Percentiles rank a stretch among this genome's conserved stretches.
These are phyloP conservation scores for Adela reaumurella DNA, from an alignment of 2,888 invertebrate species.

Conservation along the genomic window DNA sequence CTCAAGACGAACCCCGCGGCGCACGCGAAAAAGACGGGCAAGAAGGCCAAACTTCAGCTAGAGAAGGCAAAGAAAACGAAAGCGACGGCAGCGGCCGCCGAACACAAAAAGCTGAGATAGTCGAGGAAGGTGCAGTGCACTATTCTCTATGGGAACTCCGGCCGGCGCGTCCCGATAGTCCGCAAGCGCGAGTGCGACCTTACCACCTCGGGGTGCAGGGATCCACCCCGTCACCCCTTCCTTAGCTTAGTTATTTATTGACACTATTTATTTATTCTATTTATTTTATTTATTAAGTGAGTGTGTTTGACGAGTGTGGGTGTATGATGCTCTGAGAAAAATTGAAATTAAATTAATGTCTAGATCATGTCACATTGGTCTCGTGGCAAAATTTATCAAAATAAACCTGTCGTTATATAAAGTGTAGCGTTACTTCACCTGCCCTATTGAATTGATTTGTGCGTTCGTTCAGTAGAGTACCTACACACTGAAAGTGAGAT, in stretches of 20 bases:
- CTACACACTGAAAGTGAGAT: slow-evolving; percentile 18
- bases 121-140: slow-evolving; percentile 23
- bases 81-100: slow-evolving; percentile 42
- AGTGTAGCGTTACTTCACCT: slow-evolving; percentile 37
- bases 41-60: slow-evolving; percentile 46
- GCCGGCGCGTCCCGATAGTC: slow-evolving; percentile 18
- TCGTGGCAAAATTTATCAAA: slow-evolving; percentile 54
- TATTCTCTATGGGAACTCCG: slow-evolving; percentile 16
- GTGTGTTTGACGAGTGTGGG: slow-evolving; percentile 51
- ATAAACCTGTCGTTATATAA: slow-evolving; percentile 54
- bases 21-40: slow-evolving; percentile 40
- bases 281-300: slow-evolving; percentile 60
- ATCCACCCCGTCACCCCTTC: slow-evolving; percentile 37
- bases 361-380: slow-evolving; percentile 57
- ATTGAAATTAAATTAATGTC: slow-evolving; percentile 55
- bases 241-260: slow-evolving; percentile 57
- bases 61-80: slow-evolving; percentile 52
- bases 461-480: slow-evolving; percentile 21
- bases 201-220: slow-evolving; percentile 37
- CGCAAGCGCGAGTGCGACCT: slow-evolving; percentile 28
- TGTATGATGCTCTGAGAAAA: slow-evolving; percentile 36
- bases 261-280: slow-evolving; percentile 55
- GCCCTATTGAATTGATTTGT: slow-evolving; percentile 29
- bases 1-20: slow-evolving; percentile 42
- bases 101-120: slow-evolving; percentile 58